phyloP scores from a whole-genome alignment of 2,888 invertebrate species.

The Drosophila pegasa region DNA sequence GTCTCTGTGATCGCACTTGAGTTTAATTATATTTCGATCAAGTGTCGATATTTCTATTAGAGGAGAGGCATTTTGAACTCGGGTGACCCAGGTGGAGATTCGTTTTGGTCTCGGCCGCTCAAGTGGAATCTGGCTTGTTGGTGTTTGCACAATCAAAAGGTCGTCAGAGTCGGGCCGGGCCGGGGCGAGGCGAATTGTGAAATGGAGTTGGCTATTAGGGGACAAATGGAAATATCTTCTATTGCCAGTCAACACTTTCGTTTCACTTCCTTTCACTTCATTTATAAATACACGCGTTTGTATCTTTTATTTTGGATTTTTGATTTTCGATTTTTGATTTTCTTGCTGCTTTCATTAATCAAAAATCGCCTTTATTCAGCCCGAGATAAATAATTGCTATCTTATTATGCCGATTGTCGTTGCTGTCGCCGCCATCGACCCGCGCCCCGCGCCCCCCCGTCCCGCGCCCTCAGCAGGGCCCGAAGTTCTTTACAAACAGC shows the following conservation, averaged over 20 bases:
- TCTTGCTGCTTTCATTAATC: conserved; percentile 71
- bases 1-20: conserved; percentile 2
- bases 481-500: conserved; percentile 73
- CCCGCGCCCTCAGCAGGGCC: conserved; percentile 6
- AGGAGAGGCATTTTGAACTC: background rate
- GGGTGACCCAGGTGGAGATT: conserved; percentile 22
- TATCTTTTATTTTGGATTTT: background rate
- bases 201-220: conserved; percentile 40
- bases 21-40: conserved; percentile 5
- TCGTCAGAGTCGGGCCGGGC: conserved; percentile 32
- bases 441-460: conserved; percentile 1
- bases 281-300: conserved; percentile 6
- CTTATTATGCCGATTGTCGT: conserved; percentile 79
- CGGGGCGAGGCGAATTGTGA: conserved; percentile 32
- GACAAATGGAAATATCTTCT: conserved; percentile 67
- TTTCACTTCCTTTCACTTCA: conserved; percentile 66
- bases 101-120: conserved; percentile 19
- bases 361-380: conserved; percentile 64
- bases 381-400: conserved; percentile 74
- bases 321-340: conserved; percentile 9
- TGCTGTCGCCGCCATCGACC: conserved; percentile 65
- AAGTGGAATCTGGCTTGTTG: conserved; percentile 27
- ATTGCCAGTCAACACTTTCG: conserved; percentile 73
- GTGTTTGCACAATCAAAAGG: conserved; percentile 51
- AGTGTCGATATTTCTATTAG: conserved; percentile 4